Percentiles rank a stretch among this genome's conserved stretches.
Evolutionary conservation across 2,113 vertebrate genomes (phyloP).

Genomic region (Theristicus caerulescens): DNA sequence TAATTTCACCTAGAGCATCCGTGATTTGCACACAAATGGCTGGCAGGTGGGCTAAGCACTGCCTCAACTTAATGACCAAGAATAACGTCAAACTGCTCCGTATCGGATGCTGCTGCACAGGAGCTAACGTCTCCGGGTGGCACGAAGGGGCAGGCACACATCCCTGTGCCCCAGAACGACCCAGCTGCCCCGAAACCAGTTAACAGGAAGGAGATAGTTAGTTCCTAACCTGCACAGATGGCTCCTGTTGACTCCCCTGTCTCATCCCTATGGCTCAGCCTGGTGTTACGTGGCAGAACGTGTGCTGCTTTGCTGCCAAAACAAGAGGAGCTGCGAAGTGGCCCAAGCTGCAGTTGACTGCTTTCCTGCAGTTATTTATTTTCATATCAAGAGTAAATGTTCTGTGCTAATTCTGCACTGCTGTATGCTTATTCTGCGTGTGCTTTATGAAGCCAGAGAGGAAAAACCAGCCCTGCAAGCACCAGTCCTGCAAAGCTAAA

Average conservation of each 20-base stretch:
- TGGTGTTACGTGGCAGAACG: neutral
- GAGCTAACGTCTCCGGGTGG: neutral
- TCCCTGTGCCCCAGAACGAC: neutral
- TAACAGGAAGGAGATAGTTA: slow-evolving; percentile 46
- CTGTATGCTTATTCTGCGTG: accelerated
- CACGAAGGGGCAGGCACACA: slow-evolving; percentile 69
- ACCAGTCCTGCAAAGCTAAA: neutral
- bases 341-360: neutral
- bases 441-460: neutral
- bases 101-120: slow-evolving; percentile 44
- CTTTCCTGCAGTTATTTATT: neutral
- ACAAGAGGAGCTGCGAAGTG: neutral
- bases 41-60: neutral
- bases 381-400: neutral
- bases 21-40: slow-evolving; percentile 64
- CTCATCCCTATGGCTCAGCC: neutral
- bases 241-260: slow-evolving; percentile 17
- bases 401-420: neutral
- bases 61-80: slow-evolving; percentile 39
- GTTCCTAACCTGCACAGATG: slow-evolving; percentile 56
- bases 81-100: neutral
- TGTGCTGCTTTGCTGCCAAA: neutral
- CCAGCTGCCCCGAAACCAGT: slow-evolving; percentile 38
- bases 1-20: neutral
- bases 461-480: neutral